Conservation (phyloP, 2,888 invertebrate genomes). For the Urechis unicinctus region DNA sequence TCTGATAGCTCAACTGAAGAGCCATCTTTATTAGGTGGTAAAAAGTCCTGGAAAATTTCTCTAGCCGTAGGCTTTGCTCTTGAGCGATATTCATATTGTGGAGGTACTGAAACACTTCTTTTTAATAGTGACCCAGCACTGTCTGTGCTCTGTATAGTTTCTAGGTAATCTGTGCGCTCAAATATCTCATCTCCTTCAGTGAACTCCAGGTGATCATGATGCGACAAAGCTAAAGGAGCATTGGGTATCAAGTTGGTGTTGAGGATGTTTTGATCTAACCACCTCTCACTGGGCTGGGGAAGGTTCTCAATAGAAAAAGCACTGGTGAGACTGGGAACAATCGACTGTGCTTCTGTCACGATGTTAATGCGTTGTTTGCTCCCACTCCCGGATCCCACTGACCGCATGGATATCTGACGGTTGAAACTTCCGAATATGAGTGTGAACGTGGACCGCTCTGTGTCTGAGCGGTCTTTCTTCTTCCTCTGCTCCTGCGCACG, state of each 20-base stretch:
- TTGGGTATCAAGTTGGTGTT: no score
- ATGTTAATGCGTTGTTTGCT: constrained; percentile 7
- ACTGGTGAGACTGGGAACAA: constrained; percentile 14
- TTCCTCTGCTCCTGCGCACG: no score
- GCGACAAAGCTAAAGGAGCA: no score
- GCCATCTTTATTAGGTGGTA: background rate
- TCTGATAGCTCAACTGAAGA: background rate
- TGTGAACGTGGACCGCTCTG: no score
- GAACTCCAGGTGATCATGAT: constrained; percentile 9
- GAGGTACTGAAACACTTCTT: constrained; percentile 14
- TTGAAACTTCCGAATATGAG: no score
- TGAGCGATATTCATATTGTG: constrained; percentile 6
- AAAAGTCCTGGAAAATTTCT: constrained; percentile 9
- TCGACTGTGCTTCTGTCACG: constrained; percentile 16
- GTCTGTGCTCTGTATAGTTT: constrained; percentile 19
- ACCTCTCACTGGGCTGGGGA: background rate
- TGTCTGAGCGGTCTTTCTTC: no score
- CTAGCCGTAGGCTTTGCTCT: background rate
- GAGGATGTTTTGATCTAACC: constrained; percentile 5
- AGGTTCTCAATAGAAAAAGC: constrained; percentile 14
- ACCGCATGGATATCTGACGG: no score
- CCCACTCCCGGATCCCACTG: no score
- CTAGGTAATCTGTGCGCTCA: constrained; percentile 18
- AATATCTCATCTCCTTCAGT: constrained; percentile 1
- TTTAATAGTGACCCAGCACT: constrained; percentile 13